Evolutionary conservation across 1,140 invertebrate genomes (phyloP).

Genomic region (Nilaparvata lugens): DNA sequence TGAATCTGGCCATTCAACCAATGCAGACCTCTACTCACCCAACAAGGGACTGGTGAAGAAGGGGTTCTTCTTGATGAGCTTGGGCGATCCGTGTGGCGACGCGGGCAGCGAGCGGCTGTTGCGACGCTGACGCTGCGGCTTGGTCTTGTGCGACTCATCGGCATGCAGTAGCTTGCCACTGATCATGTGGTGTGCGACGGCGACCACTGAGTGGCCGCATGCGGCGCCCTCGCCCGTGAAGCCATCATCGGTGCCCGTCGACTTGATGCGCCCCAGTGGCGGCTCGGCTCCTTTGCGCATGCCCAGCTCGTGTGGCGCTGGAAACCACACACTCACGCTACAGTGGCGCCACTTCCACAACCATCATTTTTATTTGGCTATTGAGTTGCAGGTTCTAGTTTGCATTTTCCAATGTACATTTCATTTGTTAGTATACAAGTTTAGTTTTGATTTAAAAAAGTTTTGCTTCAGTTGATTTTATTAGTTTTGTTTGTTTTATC

Average conservation of each 20-base stretch:
- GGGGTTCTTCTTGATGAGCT: conserved; percentile 35
- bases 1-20: background rate
- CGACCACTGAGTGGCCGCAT: conserved; percentile 58
- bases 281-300: conserved; percentile 12
- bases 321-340: conserved; percentile 14
- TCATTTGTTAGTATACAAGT: no score
- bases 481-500: no score
- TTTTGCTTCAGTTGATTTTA: no score
- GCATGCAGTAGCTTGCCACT: conserved; percentile 10
- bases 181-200: conserved; percentile 63
- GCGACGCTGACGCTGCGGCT: conserved; percentile 35
- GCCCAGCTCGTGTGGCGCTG: conserved; percentile 26
- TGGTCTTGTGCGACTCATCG: conserved; percentile 28
- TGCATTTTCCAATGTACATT: no score
- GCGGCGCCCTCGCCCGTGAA: conserved; percentile 57
- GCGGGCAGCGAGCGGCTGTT: conserved; percentile 60
- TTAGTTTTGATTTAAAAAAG: no score
- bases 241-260: conserved; percentile 54
- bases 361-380: no score
- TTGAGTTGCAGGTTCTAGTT: no score
- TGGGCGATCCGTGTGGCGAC: conserved; percentile 54
- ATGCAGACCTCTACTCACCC: conserved; percentile 16
- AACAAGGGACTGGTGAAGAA: conserved; percentile 30
- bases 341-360: no score
- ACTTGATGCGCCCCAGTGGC: conserved; percentile 36